phyloP scores from a whole-genome alignment of 64 coral and sea anemone species.

The Astreopora myriophthalma region DNA sequence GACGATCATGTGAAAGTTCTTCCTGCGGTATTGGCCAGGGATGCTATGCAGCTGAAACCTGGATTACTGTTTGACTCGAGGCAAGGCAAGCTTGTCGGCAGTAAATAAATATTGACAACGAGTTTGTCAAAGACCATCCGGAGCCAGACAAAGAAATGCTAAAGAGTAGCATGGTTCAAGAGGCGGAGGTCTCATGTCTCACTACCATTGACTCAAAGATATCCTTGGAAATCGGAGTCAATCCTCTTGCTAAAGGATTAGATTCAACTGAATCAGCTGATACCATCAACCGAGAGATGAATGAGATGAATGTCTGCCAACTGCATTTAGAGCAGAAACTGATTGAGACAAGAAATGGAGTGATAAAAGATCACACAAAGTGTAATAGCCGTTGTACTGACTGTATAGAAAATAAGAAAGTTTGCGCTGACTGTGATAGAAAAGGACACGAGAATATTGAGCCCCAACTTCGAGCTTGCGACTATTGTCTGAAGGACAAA shows the following conservation, averaged over 20 bases:
- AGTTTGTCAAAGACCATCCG: no score
- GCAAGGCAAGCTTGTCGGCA: slow-evolving; percentile 72
- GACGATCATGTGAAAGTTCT: no score
- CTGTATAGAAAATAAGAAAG: slow-evolving; percentile 39
- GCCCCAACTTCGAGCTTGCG: slow-evolving; percentile 44
- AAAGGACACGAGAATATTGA: slow-evolving; percentile 49
- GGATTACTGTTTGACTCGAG: slow-evolving; percentile 77
- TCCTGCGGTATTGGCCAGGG: slow-evolving; percentile 36
- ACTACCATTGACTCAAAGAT: slow-evolving; percentile 28
- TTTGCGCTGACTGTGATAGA: slow-evolving; percentile 40
- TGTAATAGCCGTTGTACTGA: slow-evolving; percentile 32
- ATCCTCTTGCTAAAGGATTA: slow-evolving; percentile 27
- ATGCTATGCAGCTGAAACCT: slow-evolving; percentile 76
- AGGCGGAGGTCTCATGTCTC: slow-evolving; percentile 59
- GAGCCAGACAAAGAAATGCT: slow-evolving; percentile 67
- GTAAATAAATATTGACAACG: no score
- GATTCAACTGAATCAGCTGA: slow-evolving; percentile 27
- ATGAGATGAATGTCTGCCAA: slow-evolving; percentile 50
- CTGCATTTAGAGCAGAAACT: slow-evolving; percentile 53
- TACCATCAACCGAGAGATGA: slow-evolving; percentile 29
- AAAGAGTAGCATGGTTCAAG: slow-evolving; percentile 44
- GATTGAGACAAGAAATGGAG: slow-evolving; percentile 57
- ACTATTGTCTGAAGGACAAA: slow-evolving; percentile 45
- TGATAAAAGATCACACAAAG: slow-evolving; percentile 47
- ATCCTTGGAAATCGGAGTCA: slow-evolving; percentile 31